Base-by-base conservation (phyloP, 2,797 vertebrate species). In the Chloroceryle amazona region DNA sequence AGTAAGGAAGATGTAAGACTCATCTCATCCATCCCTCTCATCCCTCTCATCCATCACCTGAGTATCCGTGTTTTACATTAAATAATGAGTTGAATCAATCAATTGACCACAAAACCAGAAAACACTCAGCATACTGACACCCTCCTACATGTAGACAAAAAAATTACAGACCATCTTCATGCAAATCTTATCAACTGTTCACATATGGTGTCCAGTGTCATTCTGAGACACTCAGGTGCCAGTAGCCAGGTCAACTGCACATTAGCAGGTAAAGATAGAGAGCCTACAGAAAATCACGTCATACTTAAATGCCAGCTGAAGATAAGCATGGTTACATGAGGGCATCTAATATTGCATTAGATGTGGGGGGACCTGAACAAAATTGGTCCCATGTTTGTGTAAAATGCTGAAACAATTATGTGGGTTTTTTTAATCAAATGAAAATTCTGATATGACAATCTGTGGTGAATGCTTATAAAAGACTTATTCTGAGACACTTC, bases 401-500 rank as follows among this genome's bases (percentile, higher is more conserved):
- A 89, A 66, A 55, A 79, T 8, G 18, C 66, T 66, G 9, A 81
- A 86, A 95, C 35, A 55, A 84, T 75, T 92, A 66, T 51, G 75
- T 81, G 35, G 41, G 41, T 65, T 60, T 76, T 88, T 93, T 83
- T 57, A 65, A 88, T 91, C 51, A 81, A 93, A 89, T 83, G 9
- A 94, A 92, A 86, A 83, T 81, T 93, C 61, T 72, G 49, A 54
- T 78, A 79, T 15, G 62, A 83, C 57, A 93, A 25, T 82, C 89
- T 95, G 84, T 75, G 41, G 33, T 71, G 74, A 93, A 85, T 81
- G 39, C 58, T 88, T 90, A 58, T 71, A 95, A 89, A 72, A 93
- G 57, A 78, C 70, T 86, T 90, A 86, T 93, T 91, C 90, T 92
- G 51, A 94, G 86, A 93, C 85, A 89, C 65, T 95, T 80, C 58